A percentile compares a stretch with the other conserved stretches of the same genome.
Conservation (phyloP, 2,888 invertebrate genomes). For the Pelosia muscerda region DNA sequence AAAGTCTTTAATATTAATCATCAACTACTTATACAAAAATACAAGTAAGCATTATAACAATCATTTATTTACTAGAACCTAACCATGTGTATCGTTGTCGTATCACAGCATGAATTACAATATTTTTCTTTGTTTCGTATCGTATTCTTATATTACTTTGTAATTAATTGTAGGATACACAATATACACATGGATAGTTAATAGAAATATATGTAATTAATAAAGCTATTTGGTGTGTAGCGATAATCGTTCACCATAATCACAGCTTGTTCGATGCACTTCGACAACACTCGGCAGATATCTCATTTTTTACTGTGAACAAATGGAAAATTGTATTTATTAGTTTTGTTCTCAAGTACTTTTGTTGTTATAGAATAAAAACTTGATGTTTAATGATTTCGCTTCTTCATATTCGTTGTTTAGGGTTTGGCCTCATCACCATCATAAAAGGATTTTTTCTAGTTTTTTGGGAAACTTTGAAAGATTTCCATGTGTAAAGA, state of each 20-base stretch:
- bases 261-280: constrained; percentile 53
- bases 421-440: too few species aligned
- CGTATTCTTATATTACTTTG: neutral
- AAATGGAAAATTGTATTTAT: constrained; percentile 14
- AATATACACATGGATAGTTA: constrained; percentile 10
- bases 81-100: constrained; percentile 14
- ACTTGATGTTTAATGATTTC: neutral
- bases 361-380: neutral
- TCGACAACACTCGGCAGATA: constrained; percentile 39
- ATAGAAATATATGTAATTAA: constrained; percentile 24
- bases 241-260: constrained; percentile 53
- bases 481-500: too few species aligned
- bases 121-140: neutral
- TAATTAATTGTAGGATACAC: constrained; percentile 2
- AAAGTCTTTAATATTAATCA: constrained; percentile 31
- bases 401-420: neutral
- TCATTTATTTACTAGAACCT: constrained; percentile 16
- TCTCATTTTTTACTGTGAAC: constrained; percentile 50
- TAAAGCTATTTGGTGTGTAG: constrained; percentile 55
- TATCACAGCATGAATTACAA: neutral
- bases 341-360: neutral
- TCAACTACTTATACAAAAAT: constrained; percentile 31
- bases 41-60: constrained; percentile 34
- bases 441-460: too few species aligned
- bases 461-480: neutral